Percentiles rank a stretch among this genome's conserved stretches.
Evolutionary conservation across 23 tunicate species (phyloP).

Genomic region (Halocynthia roretzi): DNA sequence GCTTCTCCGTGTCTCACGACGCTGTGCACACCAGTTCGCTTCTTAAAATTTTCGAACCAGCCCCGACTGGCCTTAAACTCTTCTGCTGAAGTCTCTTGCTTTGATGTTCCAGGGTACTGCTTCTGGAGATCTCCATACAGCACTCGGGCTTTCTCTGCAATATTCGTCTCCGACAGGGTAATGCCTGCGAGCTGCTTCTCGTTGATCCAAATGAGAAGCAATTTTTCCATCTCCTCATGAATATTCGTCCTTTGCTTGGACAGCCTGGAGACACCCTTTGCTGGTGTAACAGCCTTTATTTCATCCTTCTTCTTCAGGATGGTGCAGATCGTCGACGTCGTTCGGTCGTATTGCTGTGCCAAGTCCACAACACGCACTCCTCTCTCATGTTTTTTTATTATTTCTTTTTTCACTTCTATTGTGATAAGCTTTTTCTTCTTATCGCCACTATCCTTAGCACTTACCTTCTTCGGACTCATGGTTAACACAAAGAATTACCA

Average conservation of each 20-base stretch:
- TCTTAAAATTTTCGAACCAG: conserved; percentile 14
- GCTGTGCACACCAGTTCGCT: conserved; percentile 20
- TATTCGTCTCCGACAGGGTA: not conserved
- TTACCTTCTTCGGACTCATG: too few relatives aligned
- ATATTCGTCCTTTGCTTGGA: not conserved
- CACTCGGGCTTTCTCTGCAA: conserved; percentile 7
- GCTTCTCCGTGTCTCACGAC: conserved; percentile 17
- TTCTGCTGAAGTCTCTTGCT: conserved; percentile 2
- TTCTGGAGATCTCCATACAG: conserved; percentile 9
- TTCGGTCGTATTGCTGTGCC: conserved; percentile 12
- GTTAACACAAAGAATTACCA: too few relatives aligned
- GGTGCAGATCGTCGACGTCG: conserved; percentile 10
- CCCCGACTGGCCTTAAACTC: conserved; percentile 21
- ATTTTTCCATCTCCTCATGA: conserved; percentile 11
- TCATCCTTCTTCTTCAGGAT: conserved; percentile 11
- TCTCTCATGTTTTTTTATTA: too few relatives aligned
- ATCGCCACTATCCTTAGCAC: too few relatives aligned
- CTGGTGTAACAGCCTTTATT: not conserved
- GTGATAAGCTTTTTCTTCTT: too few relatives aligned
- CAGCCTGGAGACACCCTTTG: conserved; percentile 19
- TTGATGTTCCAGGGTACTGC: conserved; percentile 10
- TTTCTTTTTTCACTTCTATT: too few relatives aligned
- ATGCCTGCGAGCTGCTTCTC: conserved; percentile 14
- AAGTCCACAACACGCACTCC: not conserved
- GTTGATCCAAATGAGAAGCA: conserved; percentile 18